phyloP scores from a whole-genome alignment of 2,888 invertebrate genomes.

The Platycnemis pennipes region DNA sequence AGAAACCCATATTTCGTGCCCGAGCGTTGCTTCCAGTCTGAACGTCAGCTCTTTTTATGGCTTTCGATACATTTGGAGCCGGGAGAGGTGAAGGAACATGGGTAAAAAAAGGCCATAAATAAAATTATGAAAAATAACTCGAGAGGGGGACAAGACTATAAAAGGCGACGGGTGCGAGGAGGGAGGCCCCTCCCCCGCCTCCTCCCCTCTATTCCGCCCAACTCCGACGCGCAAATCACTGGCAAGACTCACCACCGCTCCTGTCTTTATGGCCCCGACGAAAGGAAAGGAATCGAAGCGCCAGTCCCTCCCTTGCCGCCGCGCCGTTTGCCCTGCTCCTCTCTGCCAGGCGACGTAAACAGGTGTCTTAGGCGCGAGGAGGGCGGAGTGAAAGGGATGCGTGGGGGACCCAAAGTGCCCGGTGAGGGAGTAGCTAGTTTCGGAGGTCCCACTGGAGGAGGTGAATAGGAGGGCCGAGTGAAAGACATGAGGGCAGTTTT shows the following conservation, averaged over 20 bases:
- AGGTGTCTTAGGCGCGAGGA: neutral
- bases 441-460: too few relatives aligned
- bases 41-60: neutral
- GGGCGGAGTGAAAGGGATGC: neutral
- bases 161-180: neutral
- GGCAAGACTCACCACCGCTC: neutral
- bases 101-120: neutral
- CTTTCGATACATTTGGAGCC: neutral
- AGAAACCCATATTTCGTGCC: neutral
- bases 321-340: neutral
- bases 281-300: neutral
- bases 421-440: neutral
- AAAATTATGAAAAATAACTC: conserved; percentile 31
- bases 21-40: neutral
- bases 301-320: neutral
- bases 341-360: conserved; percentile 35
- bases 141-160: neutral
- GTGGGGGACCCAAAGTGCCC: too few relatives aligned
- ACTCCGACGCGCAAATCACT: neutral
- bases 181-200: too few relatives aligned
- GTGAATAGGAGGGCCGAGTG: too few relatives aligned
- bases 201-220: neutral
- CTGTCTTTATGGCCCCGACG: neutral
- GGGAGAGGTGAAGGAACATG: neutral
- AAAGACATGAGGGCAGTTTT: too few relatives aligned